Base-by-base conservation (phyloP, 2,888 invertebrate species). In the Allolobophora icterica region DNA sequence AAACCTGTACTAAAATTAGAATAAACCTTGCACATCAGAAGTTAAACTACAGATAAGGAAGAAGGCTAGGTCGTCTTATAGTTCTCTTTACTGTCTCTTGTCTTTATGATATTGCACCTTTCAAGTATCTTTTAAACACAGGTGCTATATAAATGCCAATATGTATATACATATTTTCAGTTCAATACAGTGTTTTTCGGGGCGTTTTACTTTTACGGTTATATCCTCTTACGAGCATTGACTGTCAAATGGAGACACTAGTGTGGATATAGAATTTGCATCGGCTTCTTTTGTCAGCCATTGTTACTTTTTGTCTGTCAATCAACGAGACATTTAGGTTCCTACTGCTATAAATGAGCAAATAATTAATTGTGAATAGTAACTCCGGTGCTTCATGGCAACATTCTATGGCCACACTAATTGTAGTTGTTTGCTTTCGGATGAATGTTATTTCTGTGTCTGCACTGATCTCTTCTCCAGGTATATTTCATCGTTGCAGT, bases 401-500 rank as follows among this genome's bases (percentile, higher is more conserved):
- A 42, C 24, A 52, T 52, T 52, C 52, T 52, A 52, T 1, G 8
- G 71, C n/a, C 71, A 71, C 71, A n/a, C 30, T 71, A 71, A 71
- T n/a, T n/a, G 30, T n/a, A 71, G n/a, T 71, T n/a, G 30, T 71
- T 0, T n/a, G 71, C n/a, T 71, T 8, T 71, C 71, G 30, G 8
- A 13, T n/a, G 8, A n/a, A 71, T 71, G 24, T 24, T 71, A 11
- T 71, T 30, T 52, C n/a, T n/a, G n/a, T 71, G 8, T n/a, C 30
- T 71, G 71, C 71, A 71, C 71, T 71, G 71, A 71, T n/a, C 71
- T 71, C 71, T 71, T 71, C n/a, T 71, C n/a, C 71, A n/a, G 71
- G n/a, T 13, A n/a, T 71, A n/a, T n/a, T 71, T n/a, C n/a, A 71
- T 71, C 13, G n/a, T n/a, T 11, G 30, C n/a, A 21, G 71, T 71